Conservation (phyloP, 2,797 vertebrate genomes). For the Denticeps clupeoides region DNA sequence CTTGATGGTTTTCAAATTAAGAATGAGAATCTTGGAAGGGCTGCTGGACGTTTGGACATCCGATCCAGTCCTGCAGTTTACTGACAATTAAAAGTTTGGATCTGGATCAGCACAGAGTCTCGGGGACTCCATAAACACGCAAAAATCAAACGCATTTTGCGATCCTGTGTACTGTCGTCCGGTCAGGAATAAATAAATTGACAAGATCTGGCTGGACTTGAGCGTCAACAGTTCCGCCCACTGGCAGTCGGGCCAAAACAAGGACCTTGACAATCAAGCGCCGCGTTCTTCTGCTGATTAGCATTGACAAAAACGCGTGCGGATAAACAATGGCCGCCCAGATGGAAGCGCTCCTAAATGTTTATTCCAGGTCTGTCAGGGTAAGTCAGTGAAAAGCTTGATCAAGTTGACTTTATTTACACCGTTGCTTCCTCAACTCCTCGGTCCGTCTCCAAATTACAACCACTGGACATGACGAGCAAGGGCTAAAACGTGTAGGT, state of each 20-base stretch:
- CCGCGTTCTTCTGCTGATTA: no score
- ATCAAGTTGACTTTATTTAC: slow-evolving; percentile 25
- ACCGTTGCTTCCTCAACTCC: slow-evolving; percentile 17
- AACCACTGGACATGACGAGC: slow-evolving; percentile 18
- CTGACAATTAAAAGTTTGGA: slow-evolving; percentile 38
- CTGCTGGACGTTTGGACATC: no score
- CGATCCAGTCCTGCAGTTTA: no score
- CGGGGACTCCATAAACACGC: no score
- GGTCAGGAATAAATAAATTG: no score
- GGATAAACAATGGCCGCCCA: slow-evolving; percentile 24
- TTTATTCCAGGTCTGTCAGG: slow-evolving; percentile 19
- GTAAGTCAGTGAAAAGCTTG: slow-evolving; percentile 18
- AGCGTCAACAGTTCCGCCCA: no score
- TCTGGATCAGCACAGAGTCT: slow-evolving; percentile 37
- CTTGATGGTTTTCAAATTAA: slow-evolving; percentile 18
- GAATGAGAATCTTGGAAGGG: slow-evolving; percentile 23
- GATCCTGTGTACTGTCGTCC: slow-evolving; percentile 2
- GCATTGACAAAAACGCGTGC: slow-evolving; percentile 7
- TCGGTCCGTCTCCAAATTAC: slow-evolving; percentile 13
- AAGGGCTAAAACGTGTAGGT: slow-evolving; percentile 15
- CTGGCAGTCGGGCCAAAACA: no score
- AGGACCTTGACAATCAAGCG: no score
- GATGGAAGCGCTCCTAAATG: slow-evolving; percentile 21
- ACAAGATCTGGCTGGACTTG: no score
- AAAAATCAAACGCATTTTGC: slow-evolving; percentile 40